Conservation (phyloP, 2,113 vertebrate species). For the Otolemur garnettii region DNA sequence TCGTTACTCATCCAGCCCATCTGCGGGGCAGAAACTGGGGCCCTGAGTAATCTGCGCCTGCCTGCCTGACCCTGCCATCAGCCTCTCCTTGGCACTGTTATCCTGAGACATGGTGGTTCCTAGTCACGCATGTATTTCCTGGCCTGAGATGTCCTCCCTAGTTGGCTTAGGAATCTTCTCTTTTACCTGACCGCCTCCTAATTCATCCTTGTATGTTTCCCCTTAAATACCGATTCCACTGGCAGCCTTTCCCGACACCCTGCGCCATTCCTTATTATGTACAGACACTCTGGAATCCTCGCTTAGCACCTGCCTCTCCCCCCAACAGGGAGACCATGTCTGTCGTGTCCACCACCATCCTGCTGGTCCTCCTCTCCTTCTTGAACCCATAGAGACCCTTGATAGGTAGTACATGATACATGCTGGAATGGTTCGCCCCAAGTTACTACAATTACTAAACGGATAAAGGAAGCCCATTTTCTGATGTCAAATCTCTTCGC, state of each 20-base stretch:
- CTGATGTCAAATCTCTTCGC: not conserved
- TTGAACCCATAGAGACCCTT: not conserved
- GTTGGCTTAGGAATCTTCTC: not conserved
- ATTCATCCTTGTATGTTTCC: not conserved
- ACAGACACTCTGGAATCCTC: not conserved
- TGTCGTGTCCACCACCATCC: not conserved
- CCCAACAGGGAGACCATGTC: not conserved
- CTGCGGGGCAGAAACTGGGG: not conserved
- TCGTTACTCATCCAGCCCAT: not conserved
- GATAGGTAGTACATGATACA: too few species aligned
- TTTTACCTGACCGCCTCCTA: not conserved
- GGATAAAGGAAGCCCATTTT: not conserved
- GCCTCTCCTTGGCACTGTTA: too few species aligned
- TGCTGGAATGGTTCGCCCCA: not conserved
- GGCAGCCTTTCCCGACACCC: not conserved
- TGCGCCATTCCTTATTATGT: not conserved
- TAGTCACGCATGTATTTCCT: fast-evolving
- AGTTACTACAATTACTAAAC: not conserved
- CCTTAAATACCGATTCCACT: not conserved
- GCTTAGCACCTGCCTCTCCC: not conserved
- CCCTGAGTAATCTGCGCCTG: not conserved
- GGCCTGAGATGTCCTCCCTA: not conserved
- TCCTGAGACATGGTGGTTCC: fast-evolving
- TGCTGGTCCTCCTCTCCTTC: not conserved
- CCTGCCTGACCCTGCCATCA: not conserved